phyloP scores from a whole-genome alignment of 2,888 invertebrate genomes.

The Zaprionus lineosus region DNA sequence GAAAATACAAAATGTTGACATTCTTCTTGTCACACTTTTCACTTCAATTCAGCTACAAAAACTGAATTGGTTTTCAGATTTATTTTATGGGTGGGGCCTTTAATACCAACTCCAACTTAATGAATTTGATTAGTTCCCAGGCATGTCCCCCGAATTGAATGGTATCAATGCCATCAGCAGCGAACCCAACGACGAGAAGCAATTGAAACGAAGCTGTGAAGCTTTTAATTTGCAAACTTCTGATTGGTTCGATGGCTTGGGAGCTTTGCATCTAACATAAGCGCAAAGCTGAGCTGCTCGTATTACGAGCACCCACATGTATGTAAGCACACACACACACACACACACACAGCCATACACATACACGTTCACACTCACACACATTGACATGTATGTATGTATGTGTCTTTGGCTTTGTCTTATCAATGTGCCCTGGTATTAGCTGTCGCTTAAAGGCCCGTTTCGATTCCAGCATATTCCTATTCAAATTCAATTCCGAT shows the following conservation, averaged over 20 bases:
- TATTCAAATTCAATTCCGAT: conserved; percentile 48
- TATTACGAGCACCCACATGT: conserved; percentile 34
- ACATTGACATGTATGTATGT: neutral
- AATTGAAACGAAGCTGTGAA: neutral
- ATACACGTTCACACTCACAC: conserved; percentile 1
- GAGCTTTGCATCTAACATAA: conserved; percentile 26
- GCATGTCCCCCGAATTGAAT: conserved; percentile 27
- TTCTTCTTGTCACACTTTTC: conserved; percentile 53
- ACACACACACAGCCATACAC: conserved; percentile 10
- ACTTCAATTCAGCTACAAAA: conserved; percentile 51
- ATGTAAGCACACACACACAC: conserved; percentile 1
- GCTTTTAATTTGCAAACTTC: conserved; percentile 29
- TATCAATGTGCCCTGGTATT: conserved; percentile 34
- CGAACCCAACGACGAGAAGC: neutral
- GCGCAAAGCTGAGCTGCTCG: conserved; percentile 32
- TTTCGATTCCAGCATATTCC: conserved; percentile 67
- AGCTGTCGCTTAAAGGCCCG: conserved; percentile 22
- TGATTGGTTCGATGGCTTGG: conserved; percentile 46
- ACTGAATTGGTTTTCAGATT: conserved; percentile 39
- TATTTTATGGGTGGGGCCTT: conserved; percentile 32
- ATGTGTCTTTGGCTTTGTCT: conserved; percentile 6
- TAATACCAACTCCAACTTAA: conserved; percentile 33
- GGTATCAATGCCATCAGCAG: neutral
- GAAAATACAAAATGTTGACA: conserved; percentile 13
- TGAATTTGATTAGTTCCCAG: conserved; percentile 41